A percentile compares a stretch with the other conserved stretches of the same genome.
Conservation (phyloP, 2,113 vertebrate genomes). For the Psephotus haematonotus region DNA sequence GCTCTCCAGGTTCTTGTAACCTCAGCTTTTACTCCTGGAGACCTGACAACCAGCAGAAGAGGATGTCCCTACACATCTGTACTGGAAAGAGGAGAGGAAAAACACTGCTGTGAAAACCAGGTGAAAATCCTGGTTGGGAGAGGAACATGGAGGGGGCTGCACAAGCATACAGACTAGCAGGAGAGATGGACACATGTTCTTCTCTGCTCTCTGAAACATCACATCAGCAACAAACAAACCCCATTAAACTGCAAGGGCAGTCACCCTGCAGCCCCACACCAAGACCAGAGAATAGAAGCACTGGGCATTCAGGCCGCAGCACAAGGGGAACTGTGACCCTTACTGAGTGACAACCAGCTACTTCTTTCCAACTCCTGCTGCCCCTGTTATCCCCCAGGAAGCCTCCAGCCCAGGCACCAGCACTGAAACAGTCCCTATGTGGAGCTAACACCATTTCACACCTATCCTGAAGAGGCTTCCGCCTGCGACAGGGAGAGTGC, state of each 20-base stretch:
- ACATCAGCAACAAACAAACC: neutral
- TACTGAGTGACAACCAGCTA: neutral
- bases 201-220: neutral
- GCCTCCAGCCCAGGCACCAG: neutral
- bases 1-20: neutral
- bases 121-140: neutral
- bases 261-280: neutral
- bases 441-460: neutral
- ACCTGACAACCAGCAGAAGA: neutral
- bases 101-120: neutral
- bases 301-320: neutral
- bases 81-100: neutral
- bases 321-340: neutral
- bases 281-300: neutral
- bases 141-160: neutral
- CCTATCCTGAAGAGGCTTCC: neutral
- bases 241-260: neutral
- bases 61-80: neutral
- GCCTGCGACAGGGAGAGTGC: rapidly evolving
- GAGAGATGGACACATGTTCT: neutral
- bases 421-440: neutral
- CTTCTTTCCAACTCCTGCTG: neutral
- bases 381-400: neutral
- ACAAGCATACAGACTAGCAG: neutral
- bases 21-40: neutral